A percentile compares a stretch with the other conserved stretches of the same genome.
Evolutionary conservation across 2,888 invertebrate species (phyloP).

Genomic region (Gymnoscelis rufifasciata): DNA sequence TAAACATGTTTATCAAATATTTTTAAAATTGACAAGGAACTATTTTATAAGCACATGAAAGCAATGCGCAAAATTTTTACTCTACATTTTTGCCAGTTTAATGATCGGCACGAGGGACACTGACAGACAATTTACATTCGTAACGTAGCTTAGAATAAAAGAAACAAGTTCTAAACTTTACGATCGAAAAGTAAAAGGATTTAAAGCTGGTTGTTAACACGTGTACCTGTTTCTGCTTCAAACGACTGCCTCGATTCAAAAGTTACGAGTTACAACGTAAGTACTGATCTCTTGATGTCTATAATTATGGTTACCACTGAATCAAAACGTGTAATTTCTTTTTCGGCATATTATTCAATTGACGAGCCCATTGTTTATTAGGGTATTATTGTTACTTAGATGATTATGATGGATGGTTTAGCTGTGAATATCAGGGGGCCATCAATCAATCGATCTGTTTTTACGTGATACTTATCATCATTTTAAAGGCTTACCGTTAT

Average conservation of each 20-base stretch:
- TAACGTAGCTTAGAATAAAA: too few relatives aligned
- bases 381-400: conserved; percentile 10
- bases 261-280: conserved; percentile 32
- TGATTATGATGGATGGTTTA: conserved; percentile 5
- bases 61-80: too few relatives aligned
- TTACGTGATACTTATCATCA: neutral
- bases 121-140: too few relatives aligned
- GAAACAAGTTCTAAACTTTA: neutral
- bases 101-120: too few relatives aligned
- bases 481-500: too few relatives aligned
- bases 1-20: too few relatives aligned
- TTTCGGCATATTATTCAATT: conserved; percentile 26
- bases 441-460: neutral
- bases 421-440: neutral
- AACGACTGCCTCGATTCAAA: conserved; percentile 9
- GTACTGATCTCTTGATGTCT: conserved; percentile 46
- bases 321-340: conserved; percentile 38
- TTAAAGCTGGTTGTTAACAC: neutral
- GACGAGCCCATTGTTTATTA: conserved; percentile 16
- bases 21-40: too few relatives aligned
- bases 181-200: neutral
- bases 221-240: conserved; percentile 11
- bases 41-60: too few relatives aligned
- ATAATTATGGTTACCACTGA: conserved; percentile 40
- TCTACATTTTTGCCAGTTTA: too few relatives aligned